These are phyloP conservation scores for Egretta garzetta DNA, from an alignment of 2,113 vertebrate species.

Conservation along the genomic window DNA sequence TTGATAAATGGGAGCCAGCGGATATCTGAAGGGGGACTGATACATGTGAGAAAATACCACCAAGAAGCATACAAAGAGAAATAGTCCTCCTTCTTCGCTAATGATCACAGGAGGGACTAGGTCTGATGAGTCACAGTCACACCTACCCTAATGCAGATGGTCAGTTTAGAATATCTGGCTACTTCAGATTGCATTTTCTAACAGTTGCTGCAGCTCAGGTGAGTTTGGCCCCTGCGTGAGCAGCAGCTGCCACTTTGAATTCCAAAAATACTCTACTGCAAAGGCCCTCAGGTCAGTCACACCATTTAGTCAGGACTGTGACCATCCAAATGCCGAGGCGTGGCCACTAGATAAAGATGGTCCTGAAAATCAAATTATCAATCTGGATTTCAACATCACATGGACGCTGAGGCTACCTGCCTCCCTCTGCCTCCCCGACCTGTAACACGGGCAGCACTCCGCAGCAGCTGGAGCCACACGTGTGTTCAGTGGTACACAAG, in stretches of 20 bases:
- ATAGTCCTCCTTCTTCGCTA: background rate
- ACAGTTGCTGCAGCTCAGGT: background rate
- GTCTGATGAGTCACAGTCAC: background rate
- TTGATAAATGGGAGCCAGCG: conserved; percentile 38
- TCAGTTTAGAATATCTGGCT: background rate
- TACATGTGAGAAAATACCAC: conserved; percentile 15
- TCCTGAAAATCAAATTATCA: background rate
- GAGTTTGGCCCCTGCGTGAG: background rate
- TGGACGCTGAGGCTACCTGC: background rate
- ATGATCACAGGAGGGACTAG: background rate
- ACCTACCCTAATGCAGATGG: background rate
- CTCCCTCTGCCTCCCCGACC: background rate
- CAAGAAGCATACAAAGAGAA: background rate
- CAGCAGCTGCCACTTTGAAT: background rate
- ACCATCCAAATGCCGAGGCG: background rate
- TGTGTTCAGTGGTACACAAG: background rate
- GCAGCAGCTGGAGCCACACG: background rate
- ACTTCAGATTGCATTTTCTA: background rate
- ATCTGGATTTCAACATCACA: background rate
- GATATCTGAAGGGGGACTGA: background rate
- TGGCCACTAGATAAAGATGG: background rate
- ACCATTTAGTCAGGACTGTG: background rate
- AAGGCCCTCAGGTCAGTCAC: background rate
- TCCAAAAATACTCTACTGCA: background rate
- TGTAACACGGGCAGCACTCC: too few relatives aligned